Conservation (phyloP, 2,797 vertebrate genomes). For the Pipistrellus kuhlii region DNA sequence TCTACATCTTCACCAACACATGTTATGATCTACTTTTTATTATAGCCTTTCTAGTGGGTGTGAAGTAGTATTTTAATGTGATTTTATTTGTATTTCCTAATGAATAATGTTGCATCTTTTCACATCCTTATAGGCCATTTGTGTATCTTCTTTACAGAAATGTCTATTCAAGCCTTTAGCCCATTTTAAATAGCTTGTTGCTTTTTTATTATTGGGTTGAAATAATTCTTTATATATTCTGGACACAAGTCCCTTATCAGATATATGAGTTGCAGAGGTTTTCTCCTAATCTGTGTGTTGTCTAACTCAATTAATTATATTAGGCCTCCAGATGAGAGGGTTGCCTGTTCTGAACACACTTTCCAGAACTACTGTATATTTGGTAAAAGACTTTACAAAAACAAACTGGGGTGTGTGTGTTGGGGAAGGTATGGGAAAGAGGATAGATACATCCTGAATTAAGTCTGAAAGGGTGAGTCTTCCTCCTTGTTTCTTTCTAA, state of each 20-base stretch:
- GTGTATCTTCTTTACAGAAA: not conserved
- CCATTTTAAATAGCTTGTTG: not conserved
- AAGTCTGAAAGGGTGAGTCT: not conserved
- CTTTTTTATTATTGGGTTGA: not conserved
- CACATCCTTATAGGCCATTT: not conserved
- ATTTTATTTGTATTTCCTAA: not conserved
- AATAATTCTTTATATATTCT: slow-evolving; percentile 8
- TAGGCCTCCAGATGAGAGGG: not conserved
- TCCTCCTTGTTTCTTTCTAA: not conserved
- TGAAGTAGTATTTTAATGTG: not conserved
- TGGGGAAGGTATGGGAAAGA: not conserved
- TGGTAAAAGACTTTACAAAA: not conserved
- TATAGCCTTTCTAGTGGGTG: not conserved
- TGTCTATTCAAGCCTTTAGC: not conserved
- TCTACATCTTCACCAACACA: not conserved
- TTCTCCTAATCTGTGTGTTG: not conserved
- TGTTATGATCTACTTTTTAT: not conserved
- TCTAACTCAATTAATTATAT: not conserved
- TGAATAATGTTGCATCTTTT: not conserved
- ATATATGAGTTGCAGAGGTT: slow-evolving; percentile 17
- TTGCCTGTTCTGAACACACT: slow-evolving; percentile 33
- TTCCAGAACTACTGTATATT: not conserved
- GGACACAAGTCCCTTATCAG: not conserved
- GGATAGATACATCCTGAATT: not conserved
- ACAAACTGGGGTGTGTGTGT: not conserved